Evolutionary conservation across 2,888 invertebrate genomes (phyloP), one percentile per base, ranked within the genome.

Genomic region (Sminthurinus aureus): DNA sequence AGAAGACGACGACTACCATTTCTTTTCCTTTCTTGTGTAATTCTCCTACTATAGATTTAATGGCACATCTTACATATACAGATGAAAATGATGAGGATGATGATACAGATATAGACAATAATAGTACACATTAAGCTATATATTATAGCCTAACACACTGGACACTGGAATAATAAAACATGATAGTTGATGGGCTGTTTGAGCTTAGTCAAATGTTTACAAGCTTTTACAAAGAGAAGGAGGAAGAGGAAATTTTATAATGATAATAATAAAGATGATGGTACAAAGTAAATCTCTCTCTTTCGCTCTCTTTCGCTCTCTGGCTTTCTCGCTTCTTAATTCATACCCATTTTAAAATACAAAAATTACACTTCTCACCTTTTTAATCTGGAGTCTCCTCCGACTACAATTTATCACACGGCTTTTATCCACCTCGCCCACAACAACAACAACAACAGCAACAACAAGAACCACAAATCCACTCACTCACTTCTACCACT

Each of bases 361-460:
- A 69, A 18, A 20, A 11, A 24, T 71, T 24, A 26, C 71, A 20
- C 26, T 71, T 71, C 20, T 26, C 22, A 22, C 71, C 71, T 67
- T 79, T 38, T 79, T 67, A 67, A 79, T 79, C 67, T 64, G 64
- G 67, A 66, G 67, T 77, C 77, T 58, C 77, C 77, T 77, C 77
- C 77, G 77, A 77, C 77, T 52, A 77, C 77, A 77, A 77, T 77
- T 77, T 77, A 77, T 58, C 58, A 38, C 77, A 77, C 77, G 77
- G 77, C 58, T 76, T 52, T 77, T 51, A 77, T 77, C 77, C 77
- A 77, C 77, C 77, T 77, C 77, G 77, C 77, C 77, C 64, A 77
- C 77, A 77, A 69, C 69, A 66, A n/a, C 66, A 71, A 76, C 76
- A 38, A 6, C 38, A 38, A 38, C 38, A 38, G 6, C 6, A 38